phyloP scores from a whole-genome alignment of 2,888 invertebrate species.

The Acheta domesticus region DNA sequence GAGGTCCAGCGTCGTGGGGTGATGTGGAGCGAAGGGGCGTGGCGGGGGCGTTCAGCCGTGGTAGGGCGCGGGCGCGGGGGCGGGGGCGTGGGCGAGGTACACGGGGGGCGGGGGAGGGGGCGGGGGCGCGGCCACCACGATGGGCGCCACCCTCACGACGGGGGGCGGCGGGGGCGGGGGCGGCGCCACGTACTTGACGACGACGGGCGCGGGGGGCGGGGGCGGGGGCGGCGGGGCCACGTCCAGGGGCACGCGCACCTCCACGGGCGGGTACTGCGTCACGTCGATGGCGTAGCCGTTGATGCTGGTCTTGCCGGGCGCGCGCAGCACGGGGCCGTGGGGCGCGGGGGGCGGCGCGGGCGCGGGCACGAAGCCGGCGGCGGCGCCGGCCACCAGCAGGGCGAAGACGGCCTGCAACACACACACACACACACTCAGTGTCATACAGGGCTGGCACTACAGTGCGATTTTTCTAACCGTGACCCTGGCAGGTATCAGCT shows the following conservation, averaged over 20 bases:
- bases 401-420: neutral
- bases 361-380: neutral
- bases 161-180: neutral
- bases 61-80: neutral
- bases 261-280: constrained; percentile 6
- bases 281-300: neutral
- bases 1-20: too few relatives aligned
- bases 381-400: neutral
- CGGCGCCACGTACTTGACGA: neutral
- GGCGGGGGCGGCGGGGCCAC: neutral
- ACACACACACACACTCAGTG: too few relatives aligned
- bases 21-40: neutral
- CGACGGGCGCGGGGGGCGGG: neutral
- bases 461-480: too few relatives aligned
- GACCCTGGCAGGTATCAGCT: too few relatives aligned
- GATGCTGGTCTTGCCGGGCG: constrained; percentile 1
- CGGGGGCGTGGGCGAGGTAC: neutral
- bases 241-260: neutral
- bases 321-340: neutral
- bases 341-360: neutral
- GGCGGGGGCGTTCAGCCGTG: neutral
- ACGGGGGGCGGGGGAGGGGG: neutral
- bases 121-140: neutral
- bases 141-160: neutral
- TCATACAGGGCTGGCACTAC: too few relatives aligned